These are phyloP conservation scores for Brachionus calyciflorus DNA, from an alignment of 1,140 invertebrate genomes.

Conservation along the genomic window DNA sequence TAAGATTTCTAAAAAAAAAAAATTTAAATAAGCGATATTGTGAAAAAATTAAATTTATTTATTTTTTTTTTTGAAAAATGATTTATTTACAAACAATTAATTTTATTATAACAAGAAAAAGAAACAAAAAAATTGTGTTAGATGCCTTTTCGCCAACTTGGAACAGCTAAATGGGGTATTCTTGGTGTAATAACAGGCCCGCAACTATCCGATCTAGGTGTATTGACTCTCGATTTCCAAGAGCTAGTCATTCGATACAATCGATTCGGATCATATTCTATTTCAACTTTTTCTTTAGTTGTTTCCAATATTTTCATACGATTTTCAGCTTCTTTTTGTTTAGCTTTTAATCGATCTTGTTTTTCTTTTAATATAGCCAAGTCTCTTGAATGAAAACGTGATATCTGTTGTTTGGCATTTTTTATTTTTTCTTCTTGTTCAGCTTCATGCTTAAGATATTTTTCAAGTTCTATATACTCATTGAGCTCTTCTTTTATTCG, in stretches of 20 bases:
- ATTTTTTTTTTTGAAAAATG: too few species aligned
- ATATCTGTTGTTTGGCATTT: constrained; percentile 17
- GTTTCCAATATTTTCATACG: constrained; percentile 52
- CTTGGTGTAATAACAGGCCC: neutral
- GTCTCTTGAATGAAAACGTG: constrained; percentile 50
- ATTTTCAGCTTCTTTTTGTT: constrained; percentile 52
- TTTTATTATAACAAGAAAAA: too few species aligned
- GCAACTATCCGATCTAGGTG: constrained; percentile 5
- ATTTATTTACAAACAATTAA: too few species aligned
- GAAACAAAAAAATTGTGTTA: too few species aligned
- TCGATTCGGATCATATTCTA: constrained; percentile 25
- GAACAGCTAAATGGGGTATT: constrained; percentile 34
- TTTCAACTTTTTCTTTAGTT: constrained; percentile 53
- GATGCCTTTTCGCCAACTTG: constrained; percentile 38
- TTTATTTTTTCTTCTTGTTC: constrained; percentile 44
- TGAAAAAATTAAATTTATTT: too few species aligned
- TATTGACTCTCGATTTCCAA: constrained; percentile 35
- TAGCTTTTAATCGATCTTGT: constrained; percentile 51
- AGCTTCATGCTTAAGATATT: neutral
- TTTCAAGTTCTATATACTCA: constrained; percentile 50
- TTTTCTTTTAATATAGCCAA: constrained; percentile 51
- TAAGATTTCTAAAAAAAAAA: too few species aligned
- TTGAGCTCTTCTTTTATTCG: constrained; percentile 52
- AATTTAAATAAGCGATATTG: too few species aligned
- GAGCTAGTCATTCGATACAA: constrained; percentile 12